Percentiles rank a stretch among this genome's conserved stretches.
These are phyloP conservation scores for Drosophila busckii DNA, from an alignment of 1,140 invertebrate species.

Conservation along the genomic window DNA sequence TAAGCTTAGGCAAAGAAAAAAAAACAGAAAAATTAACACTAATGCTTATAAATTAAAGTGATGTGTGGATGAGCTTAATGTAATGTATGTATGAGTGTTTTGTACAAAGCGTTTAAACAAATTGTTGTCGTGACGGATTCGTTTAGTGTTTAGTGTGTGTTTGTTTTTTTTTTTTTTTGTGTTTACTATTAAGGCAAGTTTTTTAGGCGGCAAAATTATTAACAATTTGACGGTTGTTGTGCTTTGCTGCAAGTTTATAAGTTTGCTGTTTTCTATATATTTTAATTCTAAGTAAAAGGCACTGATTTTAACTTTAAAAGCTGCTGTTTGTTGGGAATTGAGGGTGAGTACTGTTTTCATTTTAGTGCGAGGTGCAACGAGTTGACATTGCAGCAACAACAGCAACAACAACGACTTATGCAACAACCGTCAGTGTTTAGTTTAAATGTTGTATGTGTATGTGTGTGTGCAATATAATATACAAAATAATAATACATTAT, in stretches of 20 bases:
- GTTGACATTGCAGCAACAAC: constrained; percentile 45
- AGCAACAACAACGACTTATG: constrained; percentile 17
- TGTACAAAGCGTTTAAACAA: constrained; percentile 34
- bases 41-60: constrained; percentile 51
- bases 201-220: constrained; percentile 54
- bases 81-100: constrained; percentile 24
- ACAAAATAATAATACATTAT: constrained; percentile 73
- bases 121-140: constrained; percentile 62
- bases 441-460: constrained; percentile 23
- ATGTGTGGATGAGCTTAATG: constrained; percentile 33
- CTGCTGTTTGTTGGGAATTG: constrained; percentile 8
- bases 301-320: constrained; percentile 56
- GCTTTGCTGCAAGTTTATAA: constrained; percentile 31
- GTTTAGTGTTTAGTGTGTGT: constrained; percentile 42
- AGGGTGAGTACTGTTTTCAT: neutral
- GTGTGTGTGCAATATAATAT: constrained; percentile 45
- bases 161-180: constrained; percentile 11
- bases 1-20: constrained; percentile 62
- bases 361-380: constrained; percentile 62
- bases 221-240: constrained; percentile 48
- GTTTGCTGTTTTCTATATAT: constrained; percentile 47
- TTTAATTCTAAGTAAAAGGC: constrained; percentile 71
- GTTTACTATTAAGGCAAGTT: constrained; percentile 49
- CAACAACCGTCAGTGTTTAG: constrained; percentile 36
- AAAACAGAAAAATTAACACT: constrained; percentile 51